Conservation (phyloP, 2,888 invertebrate genomes). For the Agriopis marginaria region DNA sequence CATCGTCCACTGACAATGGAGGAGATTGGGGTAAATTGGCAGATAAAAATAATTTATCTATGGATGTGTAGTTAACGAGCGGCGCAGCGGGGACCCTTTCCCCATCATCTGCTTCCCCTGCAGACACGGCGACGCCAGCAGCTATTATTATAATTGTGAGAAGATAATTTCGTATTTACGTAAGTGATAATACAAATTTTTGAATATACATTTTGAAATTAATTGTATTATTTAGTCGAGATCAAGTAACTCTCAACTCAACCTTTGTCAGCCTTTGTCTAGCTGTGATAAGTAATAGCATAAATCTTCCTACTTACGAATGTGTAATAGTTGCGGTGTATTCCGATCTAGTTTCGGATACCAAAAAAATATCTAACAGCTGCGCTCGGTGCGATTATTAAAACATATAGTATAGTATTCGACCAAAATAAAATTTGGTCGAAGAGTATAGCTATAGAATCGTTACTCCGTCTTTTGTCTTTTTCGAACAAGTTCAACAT, state of each 20-base stretch:
- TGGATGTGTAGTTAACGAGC: constrained; percentile 78
- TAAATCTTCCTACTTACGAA: too few species aligned
- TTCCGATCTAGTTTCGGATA: background rate
- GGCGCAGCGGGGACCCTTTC: constrained; percentile 66
- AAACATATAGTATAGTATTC: too few species aligned
- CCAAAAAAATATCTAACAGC: too few species aligned
- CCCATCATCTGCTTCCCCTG: constrained; percentile 71
- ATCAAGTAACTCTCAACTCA: too few species aligned
- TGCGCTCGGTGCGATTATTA: too few species aligned
- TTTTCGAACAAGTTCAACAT: too few species aligned
- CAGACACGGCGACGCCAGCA: constrained; percentile 72
- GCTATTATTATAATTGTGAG: constrained; percentile 67
- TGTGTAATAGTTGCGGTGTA: too few species aligned
- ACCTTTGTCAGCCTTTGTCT: too few species aligned
- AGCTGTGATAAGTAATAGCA: too few species aligned
- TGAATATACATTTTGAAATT: constrained; percentile 24
- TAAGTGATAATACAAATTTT: constrained; percentile 39
- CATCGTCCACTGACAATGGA: constrained; percentile 71
- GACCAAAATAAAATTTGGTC: too few species aligned
- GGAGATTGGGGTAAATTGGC: constrained; percentile 83
- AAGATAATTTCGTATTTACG: constrained; percentile 54
- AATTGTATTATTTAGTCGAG: background rate
- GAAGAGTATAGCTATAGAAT: too few species aligned
- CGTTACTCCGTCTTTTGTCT: too few species aligned
- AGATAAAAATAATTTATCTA: constrained; percentile 83